These are phyloP conservation scores for Lasioglossum oenotherae DNA, from an alignment of 2,888 invertebrate species.

Conservation along the genomic window DNA sequence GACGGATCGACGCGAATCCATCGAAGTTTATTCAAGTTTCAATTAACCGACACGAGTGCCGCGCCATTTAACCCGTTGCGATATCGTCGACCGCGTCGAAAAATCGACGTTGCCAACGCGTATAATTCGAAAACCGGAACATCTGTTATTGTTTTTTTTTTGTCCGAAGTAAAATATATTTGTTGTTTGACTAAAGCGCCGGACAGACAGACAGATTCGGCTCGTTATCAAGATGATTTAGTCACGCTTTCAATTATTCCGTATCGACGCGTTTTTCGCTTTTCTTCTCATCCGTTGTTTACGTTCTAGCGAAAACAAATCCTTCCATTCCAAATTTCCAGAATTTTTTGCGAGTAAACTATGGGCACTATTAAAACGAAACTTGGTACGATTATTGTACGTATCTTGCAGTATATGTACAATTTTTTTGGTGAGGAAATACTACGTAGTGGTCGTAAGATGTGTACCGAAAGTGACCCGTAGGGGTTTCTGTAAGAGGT, in stretches of 20 bases:
- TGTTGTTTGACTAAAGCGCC: background rate
- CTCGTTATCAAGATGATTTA: constrained; percentile 21
- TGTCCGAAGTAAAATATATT: background rate
- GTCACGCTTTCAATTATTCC: constrained; percentile 15
- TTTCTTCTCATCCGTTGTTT: background rate
- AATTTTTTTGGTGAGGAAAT: background rate
- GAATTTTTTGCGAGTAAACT: background rate
- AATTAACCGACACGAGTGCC: background rate
- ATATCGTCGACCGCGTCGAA: background rate
- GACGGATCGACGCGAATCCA: background rate
- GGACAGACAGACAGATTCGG: background rate
- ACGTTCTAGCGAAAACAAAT: background rate
- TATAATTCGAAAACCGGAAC: constrained; percentile 1
- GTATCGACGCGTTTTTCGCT: background rate
- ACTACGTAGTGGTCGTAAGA: too few species aligned
- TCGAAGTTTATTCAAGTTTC: constrained; percentile 1
- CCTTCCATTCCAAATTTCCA: background rate
- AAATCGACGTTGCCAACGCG: background rate
- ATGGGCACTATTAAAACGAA: background rate
- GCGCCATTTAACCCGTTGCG: constrained; percentile 5
- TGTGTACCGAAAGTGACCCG: background rate
- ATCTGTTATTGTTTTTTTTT: background rate
- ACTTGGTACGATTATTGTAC: background rate
- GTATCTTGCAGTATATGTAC: background rate
- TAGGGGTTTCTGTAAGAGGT: background rate